phyloP scores from a whole-genome alignment of 2,797 vertebrate species.

The Avahi laniger region DNA sequence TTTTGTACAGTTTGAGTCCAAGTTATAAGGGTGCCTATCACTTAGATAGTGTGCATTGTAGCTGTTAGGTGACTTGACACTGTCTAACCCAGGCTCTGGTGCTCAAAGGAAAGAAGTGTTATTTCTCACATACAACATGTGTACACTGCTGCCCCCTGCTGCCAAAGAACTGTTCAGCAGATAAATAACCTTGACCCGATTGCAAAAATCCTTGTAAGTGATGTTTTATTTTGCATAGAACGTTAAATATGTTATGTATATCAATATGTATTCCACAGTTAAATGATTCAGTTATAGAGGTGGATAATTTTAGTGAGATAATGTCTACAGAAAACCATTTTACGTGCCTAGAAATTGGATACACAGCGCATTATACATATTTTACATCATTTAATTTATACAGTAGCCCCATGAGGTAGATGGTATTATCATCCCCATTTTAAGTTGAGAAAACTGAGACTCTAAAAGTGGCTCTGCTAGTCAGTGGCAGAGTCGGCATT shows the following conservation, averaged over 20 bases:
- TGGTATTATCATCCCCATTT: neutral
- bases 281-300: neutral
- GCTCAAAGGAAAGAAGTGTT: neutral
- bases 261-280: neutral
- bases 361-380: too few species aligned
- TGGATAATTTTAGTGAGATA: neutral
- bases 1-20: too few species aligned
- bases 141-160: slow-evolving; percentile 70
- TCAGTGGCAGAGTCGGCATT: neutral
- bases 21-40: too few species aligned
- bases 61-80: too few species aligned
- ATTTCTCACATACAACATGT: rapidly evolving
- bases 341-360: neutral
- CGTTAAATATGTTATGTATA: neutral
- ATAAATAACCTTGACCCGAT: neutral
- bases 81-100: neutral
- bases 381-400: neutral
- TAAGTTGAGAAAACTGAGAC: neutral
- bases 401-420: neutral
- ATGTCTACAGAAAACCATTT: neutral
- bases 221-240: neutral
- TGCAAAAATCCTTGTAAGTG: neutral
- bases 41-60: too few species aligned
- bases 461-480: neutral
- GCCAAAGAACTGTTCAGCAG: neutral